phyloP scores from a whole-genome alignment of 2,113 vertebrate species.

The Coracopsis vasa region DNA sequence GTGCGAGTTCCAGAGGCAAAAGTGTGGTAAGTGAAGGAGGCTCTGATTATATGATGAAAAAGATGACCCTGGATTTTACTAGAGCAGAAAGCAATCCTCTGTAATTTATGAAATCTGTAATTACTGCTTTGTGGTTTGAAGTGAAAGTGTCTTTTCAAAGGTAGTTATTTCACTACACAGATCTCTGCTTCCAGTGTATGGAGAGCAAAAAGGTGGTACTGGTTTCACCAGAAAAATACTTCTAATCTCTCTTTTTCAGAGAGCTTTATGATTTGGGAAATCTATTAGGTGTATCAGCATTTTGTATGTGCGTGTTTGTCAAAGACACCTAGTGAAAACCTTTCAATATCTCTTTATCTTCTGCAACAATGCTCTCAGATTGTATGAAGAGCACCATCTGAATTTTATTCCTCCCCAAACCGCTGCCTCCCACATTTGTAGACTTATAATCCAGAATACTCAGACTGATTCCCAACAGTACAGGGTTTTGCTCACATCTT shows the following conservation, averaged over 20 bases:
- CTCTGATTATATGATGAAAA: not conserved
- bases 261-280: not conserved
- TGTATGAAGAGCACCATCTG: not conserved
- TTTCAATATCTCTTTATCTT: not conserved
- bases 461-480: not conserved
- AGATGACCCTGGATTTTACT: not conserved
- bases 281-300: not conserved
- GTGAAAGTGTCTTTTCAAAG: not conserved
- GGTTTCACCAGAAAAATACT: not conserved
- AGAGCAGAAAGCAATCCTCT: not conserved
- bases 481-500: not conserved
- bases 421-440: not conserved
- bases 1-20: not conserved
- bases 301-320: not conserved
- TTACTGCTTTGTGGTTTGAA: not conserved
- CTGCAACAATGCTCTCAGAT: not conserved
- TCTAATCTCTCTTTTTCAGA: not conserved
- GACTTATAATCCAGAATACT: not conserved
- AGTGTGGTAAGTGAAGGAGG: not conserved
- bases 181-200: not conserved
- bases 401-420: not conserved
- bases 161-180: not conserved
- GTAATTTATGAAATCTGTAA: not conserved
- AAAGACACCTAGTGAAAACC: not conserved
- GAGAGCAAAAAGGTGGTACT: not conserved